These are phyloP conservation scores for Drosophila pandora DNA, from an alignment of 1,140 invertebrate genomes.

Conservation along the genomic window DNA sequence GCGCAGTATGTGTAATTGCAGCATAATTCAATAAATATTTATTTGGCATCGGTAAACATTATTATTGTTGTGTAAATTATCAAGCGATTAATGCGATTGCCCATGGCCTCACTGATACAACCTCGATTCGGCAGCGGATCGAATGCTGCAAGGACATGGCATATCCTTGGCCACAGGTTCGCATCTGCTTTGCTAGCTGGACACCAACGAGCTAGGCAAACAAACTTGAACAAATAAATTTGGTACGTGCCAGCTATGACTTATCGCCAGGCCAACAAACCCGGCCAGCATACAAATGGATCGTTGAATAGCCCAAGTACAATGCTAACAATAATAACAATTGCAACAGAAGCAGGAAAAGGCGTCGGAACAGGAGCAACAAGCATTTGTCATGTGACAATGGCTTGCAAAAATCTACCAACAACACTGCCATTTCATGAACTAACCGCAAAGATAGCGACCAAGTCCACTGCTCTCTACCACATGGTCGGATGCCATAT, in stretches of 20 bases:
- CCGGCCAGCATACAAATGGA: conserved; percentile 61
- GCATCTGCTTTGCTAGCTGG: conserved; percentile 11
- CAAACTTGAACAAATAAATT: conserved; percentile 74
- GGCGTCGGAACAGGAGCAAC: conserved; percentile 41
- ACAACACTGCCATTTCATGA: conserved; percentile 46
- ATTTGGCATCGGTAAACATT: conserved; percentile 39
- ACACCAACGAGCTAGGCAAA: conserved; percentile 39
- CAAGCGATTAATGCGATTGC: conserved; percentile 51
- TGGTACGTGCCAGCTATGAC: conserved; percentile 67
- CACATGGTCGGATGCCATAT: conserved; percentile 47
- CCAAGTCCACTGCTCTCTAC: neutral
- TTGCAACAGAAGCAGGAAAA: conserved; percentile 16
- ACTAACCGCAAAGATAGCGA: conserved; percentile 40
- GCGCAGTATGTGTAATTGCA: conserved; percentile 12
- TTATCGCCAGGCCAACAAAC: conserved; percentile 50
- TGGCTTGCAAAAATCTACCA: conserved; percentile 60
- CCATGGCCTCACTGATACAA: conserved; percentile 8
- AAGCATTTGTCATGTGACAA: conserved; percentile 75
- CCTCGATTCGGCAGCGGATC: neutral
- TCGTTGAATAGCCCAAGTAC: conserved; percentile 40
- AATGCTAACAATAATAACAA: conserved; percentile 45
- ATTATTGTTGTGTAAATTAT: conserved; percentile 68
- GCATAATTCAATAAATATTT: conserved; percentile 52
- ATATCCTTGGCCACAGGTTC: conserved; percentile 22
- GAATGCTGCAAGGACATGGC: neutral